Percentiles rank a stretch among this genome's conserved stretches.
These are phyloP conservation scores for Prenolepis imparis DNA, from an alignment of 2,888 invertebrate genomes.

Conservation along the genomic window DNA sequence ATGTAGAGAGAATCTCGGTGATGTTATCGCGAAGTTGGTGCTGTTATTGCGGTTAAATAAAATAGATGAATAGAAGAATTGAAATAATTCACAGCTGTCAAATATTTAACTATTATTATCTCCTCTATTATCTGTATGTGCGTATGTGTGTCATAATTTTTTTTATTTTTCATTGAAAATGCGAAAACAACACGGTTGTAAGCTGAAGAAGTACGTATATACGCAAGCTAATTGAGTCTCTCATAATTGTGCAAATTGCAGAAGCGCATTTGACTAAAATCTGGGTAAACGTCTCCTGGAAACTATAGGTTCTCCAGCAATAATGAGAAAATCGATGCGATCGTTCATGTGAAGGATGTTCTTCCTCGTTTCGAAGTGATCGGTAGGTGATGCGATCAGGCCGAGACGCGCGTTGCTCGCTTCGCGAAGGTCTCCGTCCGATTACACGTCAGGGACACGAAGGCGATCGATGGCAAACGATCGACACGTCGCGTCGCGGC, in stretches of 20 bases:
- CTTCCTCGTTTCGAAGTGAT: neutral
- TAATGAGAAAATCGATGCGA: neutral
- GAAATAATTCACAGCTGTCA: neutral
- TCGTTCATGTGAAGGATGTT: conserved; percentile 11
- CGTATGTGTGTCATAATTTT: neutral
- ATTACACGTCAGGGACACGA: neutral
- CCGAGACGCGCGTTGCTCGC: conserved; percentile 7
- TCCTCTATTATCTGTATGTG: neutral
- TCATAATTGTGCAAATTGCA: neutral
- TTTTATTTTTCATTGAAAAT: neutral
- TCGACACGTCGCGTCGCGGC: conserved; percentile 47
- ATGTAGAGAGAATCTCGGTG: neutral
- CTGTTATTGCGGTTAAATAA: neutral
- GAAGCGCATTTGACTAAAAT: neutral
- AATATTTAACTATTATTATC: conserved; percentile 16
- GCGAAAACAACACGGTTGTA: neutral
- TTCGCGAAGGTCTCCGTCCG: conserved; percentile 20
- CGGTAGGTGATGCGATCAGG: neutral
- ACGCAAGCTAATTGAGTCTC: neutral
- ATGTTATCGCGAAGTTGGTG: neutral
- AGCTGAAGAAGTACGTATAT: neutral
- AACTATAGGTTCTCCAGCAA: neutral
- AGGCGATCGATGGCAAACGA: conserved; percentile 43
- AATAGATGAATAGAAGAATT: neutral
- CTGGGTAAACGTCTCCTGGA: neutral